Conservation (phyloP, 53 echinoderm and acorn worm genomes). For the Paracentrotus lividus region DNA sequence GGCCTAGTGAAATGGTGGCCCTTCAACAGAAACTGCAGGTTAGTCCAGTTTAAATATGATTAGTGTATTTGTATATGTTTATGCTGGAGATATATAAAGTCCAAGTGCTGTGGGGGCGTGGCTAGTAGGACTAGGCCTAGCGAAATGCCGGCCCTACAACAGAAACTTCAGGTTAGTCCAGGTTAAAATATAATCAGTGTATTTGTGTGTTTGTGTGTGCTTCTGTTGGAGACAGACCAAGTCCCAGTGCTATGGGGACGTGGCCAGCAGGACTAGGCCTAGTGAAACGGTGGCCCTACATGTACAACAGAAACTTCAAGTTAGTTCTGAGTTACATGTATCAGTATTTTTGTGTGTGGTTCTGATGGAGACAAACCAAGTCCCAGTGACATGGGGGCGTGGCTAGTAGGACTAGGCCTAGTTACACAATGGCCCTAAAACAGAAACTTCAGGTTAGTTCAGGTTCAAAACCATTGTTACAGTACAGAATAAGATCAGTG, state of each 20-base stretch:
- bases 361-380: conserved; percentile 88
- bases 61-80: conserved; percentile 86
- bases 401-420: conserved; percentile 72
- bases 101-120: conserved; percentile 59
- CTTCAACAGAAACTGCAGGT: conserved; percentile 92
- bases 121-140: conserved; percentile 74
- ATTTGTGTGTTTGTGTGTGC: conserved; percentile 87
- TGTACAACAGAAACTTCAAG: conserved; percentile 91
- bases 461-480: background rate
- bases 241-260: conserved; percentile 58
- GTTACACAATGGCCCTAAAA: conserved; percentile 86
- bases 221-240: conserved; percentile 88
- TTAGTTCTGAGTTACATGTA: conserved; percentile 76
- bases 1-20: conserved; percentile 85
- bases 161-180: conserved; percentile 84
- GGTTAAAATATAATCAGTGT: conserved; percentile 54
- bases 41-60: conserved; percentile 12
- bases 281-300: conserved; percentile 87
- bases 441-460: conserved; percentile 87
- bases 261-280: conserved; percentile 69
- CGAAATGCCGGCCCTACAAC: conserved; percentile 89
- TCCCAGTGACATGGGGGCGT: conserved; percentile 60
- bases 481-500: too few relatives aligned
- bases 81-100: conserved; percentile 84
- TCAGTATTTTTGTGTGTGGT: conserved; percentile 86